Evolutionary conservation across 1,140 invertebrate genomes (phyloP).

Genomic region (Lepidostoma basale): DNA sequence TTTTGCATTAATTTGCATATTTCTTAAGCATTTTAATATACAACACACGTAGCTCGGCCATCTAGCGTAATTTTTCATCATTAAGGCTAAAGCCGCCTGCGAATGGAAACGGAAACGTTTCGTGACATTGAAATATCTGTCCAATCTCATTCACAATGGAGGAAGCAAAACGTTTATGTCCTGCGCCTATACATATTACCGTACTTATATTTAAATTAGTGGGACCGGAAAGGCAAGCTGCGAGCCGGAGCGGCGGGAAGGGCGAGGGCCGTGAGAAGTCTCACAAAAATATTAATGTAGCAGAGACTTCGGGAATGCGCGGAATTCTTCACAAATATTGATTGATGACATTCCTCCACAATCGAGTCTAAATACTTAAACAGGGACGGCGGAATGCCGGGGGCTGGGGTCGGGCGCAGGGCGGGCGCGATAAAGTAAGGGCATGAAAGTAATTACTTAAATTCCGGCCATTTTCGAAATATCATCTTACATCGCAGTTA

Average conservation of each 20-base stretch:
- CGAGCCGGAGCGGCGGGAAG: background rate
- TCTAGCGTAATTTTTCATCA: conserved; percentile 44
- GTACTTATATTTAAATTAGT: conserved; percentile 35
- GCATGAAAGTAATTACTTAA: conserved; percentile 18
- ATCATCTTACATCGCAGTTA: too few relatives aligned
- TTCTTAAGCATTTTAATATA: conserved; percentile 43
- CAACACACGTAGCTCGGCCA: conserved; percentile 25
- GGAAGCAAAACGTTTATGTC: conserved; percentile 36
- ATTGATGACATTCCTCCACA: conserved; percentile 30
- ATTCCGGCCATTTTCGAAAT: conserved; percentile 11
- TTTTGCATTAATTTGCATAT: conserved; percentile 44
- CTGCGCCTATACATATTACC: conserved; percentile 24
- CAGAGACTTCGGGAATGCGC: conserved; percentile 19
- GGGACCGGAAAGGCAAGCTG: background rate
- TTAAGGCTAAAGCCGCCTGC: conserved; percentile 38
- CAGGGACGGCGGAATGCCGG: background rate
- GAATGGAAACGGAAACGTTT: conserved; percentile 42
- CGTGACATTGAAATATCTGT: conserved; percentile 45
- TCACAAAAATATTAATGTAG: conserved; percentile 30
- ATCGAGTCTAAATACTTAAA: background rate
- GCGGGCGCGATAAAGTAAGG: background rate
- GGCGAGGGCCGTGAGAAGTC: background rate
- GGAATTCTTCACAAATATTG: conserved; percentile 28
- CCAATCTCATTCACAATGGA: conserved; percentile 44
- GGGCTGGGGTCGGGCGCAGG: too few relatives aligned